Conservation (phyloP, 2,797 vertebrate genomes). For the Rhynchonycteris naso region DNA sequence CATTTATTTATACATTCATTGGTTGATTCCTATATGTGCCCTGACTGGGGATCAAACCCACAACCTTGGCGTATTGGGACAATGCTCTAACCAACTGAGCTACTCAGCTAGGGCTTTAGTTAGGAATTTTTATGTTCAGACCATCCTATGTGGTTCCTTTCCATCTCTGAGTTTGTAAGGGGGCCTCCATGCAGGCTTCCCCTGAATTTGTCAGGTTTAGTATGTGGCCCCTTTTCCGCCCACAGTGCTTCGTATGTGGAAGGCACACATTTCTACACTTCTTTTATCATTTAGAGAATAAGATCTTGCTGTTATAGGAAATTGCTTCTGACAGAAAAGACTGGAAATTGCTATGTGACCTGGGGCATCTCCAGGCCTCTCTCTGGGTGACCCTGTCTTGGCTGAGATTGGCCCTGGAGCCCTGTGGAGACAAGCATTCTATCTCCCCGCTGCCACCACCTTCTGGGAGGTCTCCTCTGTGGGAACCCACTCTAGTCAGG, state of each 20-base stretch:
- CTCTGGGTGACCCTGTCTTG: background rate
- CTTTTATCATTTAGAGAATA: background rate
- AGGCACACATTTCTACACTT: background rate
- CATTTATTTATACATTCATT: too few relatives aligned
- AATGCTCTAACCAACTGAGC: too few relatives aligned
- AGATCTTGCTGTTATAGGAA: background rate
- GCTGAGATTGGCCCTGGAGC: background rate
- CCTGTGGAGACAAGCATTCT: background rate
- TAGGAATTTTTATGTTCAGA: background rate
- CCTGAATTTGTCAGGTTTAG: background rate
- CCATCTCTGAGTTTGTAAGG: background rate
- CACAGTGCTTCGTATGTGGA: background rate
- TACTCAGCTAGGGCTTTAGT: too few relatives aligned
- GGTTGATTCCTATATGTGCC: too few relatives aligned
- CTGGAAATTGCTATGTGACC: background rate
- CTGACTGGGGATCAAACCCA: too few relatives aligned
- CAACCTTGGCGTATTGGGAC: too few relatives aligned
- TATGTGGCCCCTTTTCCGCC: background rate
- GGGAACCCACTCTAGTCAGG: background rate
- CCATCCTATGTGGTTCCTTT: background rate
- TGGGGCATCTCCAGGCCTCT: background rate
- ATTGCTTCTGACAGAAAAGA: background rate
- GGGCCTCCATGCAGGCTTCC: background rate
- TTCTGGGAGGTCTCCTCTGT: rapidly evolving
- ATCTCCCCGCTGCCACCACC: rapidly evolving